Evolutionary conservation across 1,140 invertebrate species (phyloP).

Genomic region (Conus ventricosus): DNA sequence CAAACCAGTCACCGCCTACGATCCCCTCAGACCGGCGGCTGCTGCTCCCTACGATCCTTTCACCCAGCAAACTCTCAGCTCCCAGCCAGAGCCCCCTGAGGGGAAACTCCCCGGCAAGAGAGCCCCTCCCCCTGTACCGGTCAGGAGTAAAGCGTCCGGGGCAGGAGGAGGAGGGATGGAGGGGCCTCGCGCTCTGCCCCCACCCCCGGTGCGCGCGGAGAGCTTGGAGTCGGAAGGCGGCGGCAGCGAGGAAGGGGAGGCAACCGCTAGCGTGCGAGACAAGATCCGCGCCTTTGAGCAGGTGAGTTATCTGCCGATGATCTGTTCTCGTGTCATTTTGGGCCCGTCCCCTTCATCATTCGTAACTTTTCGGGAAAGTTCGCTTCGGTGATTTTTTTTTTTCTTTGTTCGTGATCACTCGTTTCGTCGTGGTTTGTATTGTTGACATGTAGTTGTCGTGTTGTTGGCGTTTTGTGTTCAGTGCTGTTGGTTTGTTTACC

Average conservation of each 20-base stretch:
- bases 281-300: constrained; percentile 58
- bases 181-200: neutral
- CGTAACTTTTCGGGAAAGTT: no score
- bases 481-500: neutral
- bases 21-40: neutral
- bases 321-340: neutral
- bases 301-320: constrained; percentile 39
- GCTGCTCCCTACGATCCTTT: neutral
- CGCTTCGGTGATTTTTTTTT: no score
- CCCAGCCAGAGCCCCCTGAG: neutral
- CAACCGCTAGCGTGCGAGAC: constrained; percentile 48
- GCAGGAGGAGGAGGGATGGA: constrained; percentile 36
- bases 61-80: neutral
- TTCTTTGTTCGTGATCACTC: neutral
- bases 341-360: no score
- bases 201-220: neutral
- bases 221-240: constrained; percentile 60
- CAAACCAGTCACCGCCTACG: neutral
- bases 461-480: neutral
- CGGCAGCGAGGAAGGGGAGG: constrained; percentile 57
- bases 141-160: constrained; percentile 8
- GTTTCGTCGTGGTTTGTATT: neutral
- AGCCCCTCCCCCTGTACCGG: constrained; percentile 23
- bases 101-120: neutral
- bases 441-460: neutral